phyloP scores from a whole-genome alignment of 2,113 vertebrate species.

The Syrmaticus mikado region DNA sequence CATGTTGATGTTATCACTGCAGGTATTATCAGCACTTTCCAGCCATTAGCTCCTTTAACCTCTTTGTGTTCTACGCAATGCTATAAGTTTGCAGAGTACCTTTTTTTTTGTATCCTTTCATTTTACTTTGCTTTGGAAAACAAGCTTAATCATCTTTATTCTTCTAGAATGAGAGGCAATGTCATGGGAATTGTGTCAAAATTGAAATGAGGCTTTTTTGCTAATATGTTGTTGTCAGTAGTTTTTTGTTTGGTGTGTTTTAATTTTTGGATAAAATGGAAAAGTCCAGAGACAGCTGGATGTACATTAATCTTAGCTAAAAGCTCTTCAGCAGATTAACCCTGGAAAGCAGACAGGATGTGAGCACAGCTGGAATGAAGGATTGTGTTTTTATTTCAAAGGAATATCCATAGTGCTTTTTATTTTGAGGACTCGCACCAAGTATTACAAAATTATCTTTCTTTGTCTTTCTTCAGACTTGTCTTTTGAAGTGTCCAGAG shows the following conservation, averaged over 20 bases:
- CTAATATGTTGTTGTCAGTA: not conserved
- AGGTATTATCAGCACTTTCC: accelerated
- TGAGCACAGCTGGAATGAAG: constrained; percentile 32
- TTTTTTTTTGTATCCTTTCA: not conserved
- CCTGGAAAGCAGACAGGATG: constrained; percentile 45
- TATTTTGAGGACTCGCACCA: not conserved
- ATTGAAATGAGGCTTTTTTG: not conserved
- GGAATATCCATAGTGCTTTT: not conserved
- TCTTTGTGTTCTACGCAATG: not conserved
- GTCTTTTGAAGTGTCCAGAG: not conserved
- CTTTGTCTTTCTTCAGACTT: not conserved
- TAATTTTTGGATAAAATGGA: constrained; percentile 14
- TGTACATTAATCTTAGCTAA: constrained; percentile 59
- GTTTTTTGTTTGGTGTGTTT: not conserved
- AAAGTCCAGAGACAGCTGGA: not conserved
- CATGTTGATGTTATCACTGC: accelerated
- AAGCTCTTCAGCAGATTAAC: constrained; percentile 57
- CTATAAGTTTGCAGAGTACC: not conserved
- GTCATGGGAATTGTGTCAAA: not conserved
- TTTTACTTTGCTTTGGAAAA: not conserved
- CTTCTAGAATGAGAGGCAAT: not conserved
- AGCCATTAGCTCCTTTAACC: not conserved
- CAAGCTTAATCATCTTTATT: not conserved
- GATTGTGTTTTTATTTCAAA: constrained; percentile 28
- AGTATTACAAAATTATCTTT: constrained; percentile 8